Evolutionary conservation across 2,113 vertebrate species (phyloP).

Genomic region (zebrafish (Danio rerio)): DNA sequence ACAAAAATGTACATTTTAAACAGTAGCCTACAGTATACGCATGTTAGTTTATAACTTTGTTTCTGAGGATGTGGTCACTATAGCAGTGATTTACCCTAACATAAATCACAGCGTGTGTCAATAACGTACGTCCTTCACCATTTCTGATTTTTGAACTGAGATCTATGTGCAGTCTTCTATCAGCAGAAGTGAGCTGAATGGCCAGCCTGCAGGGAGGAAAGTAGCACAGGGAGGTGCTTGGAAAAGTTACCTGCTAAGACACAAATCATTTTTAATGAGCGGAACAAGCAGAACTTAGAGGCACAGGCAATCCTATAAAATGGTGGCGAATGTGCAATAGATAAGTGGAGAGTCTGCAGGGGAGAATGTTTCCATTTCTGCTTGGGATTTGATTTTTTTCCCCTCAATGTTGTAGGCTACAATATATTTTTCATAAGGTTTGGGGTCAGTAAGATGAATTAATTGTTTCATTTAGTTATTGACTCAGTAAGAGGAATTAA

Average conservation of each 20-base stretch:
- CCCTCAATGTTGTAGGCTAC: neutral
- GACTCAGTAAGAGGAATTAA: too few relatives aligned
- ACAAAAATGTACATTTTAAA: too few relatives aligned
- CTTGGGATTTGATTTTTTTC: neutral
- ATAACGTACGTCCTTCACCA: neutral
- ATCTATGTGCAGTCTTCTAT: neutral
- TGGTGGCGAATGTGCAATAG: neutral
- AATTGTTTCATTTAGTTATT: too few relatives aligned
- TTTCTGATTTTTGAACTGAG: neutral
- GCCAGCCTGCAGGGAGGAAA: neutral
- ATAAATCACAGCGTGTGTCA: neutral
- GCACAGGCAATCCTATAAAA: neutral
- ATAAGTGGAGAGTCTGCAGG: conserved; percentile 12
- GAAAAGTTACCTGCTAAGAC: conserved; percentile 15
- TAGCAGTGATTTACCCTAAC: neutral
- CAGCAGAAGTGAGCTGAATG: neutral
- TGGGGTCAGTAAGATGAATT: neutral
- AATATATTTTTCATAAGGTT: too few relatives aligned
- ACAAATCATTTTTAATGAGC: conserved; percentile 14
- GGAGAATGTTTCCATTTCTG: neutral
- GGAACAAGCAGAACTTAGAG: conserved; percentile 1
- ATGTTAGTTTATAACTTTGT: too few relatives aligned
- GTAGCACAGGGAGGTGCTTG: neutral
- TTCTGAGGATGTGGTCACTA: neutral
- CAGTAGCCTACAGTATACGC: too few relatives aligned